Evolutionary conservation across 2,113 vertebrate species (phyloP).

Genomic region (Menura novaehollandiae): DNA sequence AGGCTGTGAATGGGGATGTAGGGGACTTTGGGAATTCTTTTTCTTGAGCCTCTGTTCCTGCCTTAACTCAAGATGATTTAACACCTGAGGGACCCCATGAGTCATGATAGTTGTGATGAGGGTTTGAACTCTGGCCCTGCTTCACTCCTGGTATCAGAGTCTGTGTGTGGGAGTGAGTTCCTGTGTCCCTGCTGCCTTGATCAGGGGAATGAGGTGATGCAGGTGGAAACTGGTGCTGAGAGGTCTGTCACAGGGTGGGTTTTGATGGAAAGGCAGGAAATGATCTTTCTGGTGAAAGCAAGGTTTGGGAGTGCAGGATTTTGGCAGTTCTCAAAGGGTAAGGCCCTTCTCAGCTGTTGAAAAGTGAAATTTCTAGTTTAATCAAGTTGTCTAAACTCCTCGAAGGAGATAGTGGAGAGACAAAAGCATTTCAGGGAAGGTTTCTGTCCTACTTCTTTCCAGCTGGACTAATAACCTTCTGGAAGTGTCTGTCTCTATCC

Average conservation of each 20-base stretch:
- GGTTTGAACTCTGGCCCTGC: background rate
- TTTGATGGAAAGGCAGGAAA: background rate
- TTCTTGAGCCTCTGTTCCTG: background rate
- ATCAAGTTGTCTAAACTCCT: background rate
- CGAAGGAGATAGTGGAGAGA: background rate
- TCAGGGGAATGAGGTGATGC: background rate
- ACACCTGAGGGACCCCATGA: background rate
- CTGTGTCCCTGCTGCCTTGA: background rate
- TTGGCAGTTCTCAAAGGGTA: background rate
- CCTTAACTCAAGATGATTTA: background rate
- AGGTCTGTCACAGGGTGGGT: background rate
- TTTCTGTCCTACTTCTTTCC: background rate
- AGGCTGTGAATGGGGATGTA: background rate
- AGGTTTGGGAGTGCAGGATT: background rate
- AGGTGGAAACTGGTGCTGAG: background rate
- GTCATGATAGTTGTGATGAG: background rate
- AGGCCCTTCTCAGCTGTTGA: background rate
- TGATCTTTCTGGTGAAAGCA: background rate
- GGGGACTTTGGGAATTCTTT: background rate
- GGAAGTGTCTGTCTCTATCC: background rate
- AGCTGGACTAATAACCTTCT: background rate
- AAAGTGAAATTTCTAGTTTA: background rate
- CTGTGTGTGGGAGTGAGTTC: background rate
- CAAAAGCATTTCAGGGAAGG: background rate
- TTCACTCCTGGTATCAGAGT: background rate